Evolutionary conservation across 2,797 vertebrate genomes (phyloP).

Genomic region (Gadopsis bispinosus): DNA sequence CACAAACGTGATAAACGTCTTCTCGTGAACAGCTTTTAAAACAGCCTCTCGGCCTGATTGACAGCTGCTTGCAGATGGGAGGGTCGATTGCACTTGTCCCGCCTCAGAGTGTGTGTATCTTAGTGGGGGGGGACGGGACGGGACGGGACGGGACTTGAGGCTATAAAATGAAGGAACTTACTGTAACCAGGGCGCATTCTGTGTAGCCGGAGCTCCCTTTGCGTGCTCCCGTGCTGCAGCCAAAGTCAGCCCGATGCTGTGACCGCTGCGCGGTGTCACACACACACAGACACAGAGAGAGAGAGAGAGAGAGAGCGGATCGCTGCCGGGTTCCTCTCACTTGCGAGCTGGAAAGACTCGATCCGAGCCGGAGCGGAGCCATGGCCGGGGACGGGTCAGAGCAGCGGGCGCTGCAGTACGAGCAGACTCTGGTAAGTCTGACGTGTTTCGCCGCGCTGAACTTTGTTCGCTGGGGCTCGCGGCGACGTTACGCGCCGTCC

Average conservation of each 20-base stretch:
- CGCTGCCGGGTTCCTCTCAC: conserved; percentile 40
- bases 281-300: background rate
- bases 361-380: conserved; percentile 51
- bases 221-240: conserved; percentile 32
- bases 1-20: background rate
- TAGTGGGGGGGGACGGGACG: background rate
- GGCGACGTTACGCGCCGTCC: no score
- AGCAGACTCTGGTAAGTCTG: conserved; percentile 95
- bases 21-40: background rate
- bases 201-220: conserved; percentile 46
- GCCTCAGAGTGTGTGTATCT: conserved; percentile 67
- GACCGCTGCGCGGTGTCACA: conserved; percentile 6
- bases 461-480: conserved; percentile 41
- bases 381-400: conserved; percentile 89
- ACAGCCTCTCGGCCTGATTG: conserved; percentile 37
- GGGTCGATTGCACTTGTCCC: conserved; percentile 69
- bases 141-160: conserved; percentile 45
- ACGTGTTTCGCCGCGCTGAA: conserved; percentile 55
- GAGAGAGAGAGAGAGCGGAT: conserved; percentile 7
- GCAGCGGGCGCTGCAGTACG: conserved; percentile 95
- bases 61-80: conserved; percentile 58
- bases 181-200: conserved; percentile 38
- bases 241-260: conserved; percentile 33
- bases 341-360: conserved; percentile 29
- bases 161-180: conserved; percentile 83